Conservation (phyloP, 2,113 vertebrate species). For the Bostrychus sinensis region DNA sequence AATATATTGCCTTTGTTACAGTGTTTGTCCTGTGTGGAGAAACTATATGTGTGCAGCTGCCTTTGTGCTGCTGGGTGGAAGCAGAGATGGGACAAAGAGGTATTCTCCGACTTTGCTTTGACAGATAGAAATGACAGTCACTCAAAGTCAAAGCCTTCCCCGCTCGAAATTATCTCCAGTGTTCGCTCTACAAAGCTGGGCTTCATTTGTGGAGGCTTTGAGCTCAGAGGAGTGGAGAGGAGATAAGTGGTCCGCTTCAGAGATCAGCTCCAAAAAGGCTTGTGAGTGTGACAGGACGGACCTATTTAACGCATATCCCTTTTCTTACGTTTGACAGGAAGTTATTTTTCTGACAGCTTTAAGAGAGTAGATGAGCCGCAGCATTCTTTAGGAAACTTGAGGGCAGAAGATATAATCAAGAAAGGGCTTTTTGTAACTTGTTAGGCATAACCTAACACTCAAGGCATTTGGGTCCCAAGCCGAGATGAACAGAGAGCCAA, state of each 20-base stretch:
- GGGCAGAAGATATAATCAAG: background rate
- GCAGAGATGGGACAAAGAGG: conserved; percentile 30
- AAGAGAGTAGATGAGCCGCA: background rate
- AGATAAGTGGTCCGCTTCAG: conserved; percentile 51
- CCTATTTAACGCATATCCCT: conserved; percentile 13
- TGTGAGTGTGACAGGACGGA: conserved; percentile 36
- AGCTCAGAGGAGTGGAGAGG: conserved; percentile 42
- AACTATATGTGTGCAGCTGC: background rate
- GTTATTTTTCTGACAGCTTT: background rate
- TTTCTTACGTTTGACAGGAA: conserved; percentile 24
- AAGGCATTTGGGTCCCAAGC: too few species aligned
- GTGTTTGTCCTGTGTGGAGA: background rate
- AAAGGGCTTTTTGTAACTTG: background rate
- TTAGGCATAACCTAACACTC: too few species aligned
- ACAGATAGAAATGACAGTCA: conserved; percentile 50
- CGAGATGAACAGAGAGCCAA: too few species aligned
- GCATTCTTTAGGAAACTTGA: conserved; percentile 4
- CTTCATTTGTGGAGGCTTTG: conserved; percentile 48
- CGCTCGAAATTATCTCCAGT: conserved; percentile 36
- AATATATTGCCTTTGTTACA: background rate
- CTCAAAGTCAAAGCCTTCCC: conserved; percentile 49
- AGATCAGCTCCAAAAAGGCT: conserved; percentile 29
- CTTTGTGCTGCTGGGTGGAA: conserved; percentile 1
- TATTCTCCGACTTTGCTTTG: conserved; percentile 39
- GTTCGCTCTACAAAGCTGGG: conserved; percentile 60